A percentile compares a stretch with the other conserved stretches of the same genome.
Evolutionary conservation across 1,140 invertebrate genomes (phyloP).

Genomic region (Ceratoteleas bidentatus): DNA sequence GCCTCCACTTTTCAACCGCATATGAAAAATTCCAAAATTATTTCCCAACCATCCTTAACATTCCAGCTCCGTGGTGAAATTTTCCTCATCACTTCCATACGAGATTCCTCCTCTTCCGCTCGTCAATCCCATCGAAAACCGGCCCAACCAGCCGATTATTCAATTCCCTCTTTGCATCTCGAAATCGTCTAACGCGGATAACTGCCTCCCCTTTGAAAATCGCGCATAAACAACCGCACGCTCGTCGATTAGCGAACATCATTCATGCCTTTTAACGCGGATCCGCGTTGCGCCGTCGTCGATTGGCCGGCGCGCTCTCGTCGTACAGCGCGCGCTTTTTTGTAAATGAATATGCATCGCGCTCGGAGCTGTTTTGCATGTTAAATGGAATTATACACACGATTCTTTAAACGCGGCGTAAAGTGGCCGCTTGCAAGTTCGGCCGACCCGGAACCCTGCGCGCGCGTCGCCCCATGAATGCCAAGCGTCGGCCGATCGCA

Average conservation of each 20-base stretch:
- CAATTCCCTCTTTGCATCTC: too few relatives aligned
- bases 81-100: too few relatives aligned
- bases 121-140: too few relatives aligned
- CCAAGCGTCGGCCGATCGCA: conserved; percentile 30
- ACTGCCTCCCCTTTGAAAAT: too few relatives aligned
- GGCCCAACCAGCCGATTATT: too few relatives aligned
- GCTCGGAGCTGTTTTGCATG: conserved; percentile 48
- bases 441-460: conserved; percentile 34
- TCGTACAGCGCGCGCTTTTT: conserved; percentile 34
- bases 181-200: too few relatives aligned
- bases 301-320: conserved; percentile 29
- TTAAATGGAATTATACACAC: conserved; percentile 47
- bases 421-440: conserved; percentile 15
- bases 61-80: too few relatives aligned
- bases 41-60: too few relatives aligned
- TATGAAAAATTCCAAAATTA: too few relatives aligned
- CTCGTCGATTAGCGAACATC: conserved; percentile 8
- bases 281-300: conserved; percentile 7
- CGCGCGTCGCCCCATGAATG: conserved; percentile 26
- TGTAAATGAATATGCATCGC: conserved; percentile 59
- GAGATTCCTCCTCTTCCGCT: too few relatives aligned
- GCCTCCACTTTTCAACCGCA: too few relatives aligned
- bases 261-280: conserved; percentile 19
- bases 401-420: conserved; percentile 35
- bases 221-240: conserved; percentile 10